phyloP scores from a whole-genome alignment of 1,140 invertebrate species.

The Tyrophagus putrescentiae region DNA sequence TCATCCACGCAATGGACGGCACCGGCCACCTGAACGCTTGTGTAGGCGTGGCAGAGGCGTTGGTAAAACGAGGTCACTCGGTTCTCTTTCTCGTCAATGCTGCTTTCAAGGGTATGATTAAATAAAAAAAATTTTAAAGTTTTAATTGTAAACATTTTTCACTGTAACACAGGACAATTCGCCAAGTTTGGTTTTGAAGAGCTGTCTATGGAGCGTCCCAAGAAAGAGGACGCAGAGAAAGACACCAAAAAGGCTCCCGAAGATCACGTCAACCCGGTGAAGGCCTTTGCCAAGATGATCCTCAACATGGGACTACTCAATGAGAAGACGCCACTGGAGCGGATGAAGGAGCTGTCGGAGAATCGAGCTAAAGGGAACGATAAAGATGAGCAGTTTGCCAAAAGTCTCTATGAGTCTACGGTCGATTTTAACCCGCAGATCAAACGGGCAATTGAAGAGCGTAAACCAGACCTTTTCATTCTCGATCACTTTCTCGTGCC shows the following conservation, averaged over 20 bases:
- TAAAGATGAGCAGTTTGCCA: constrained; percentile 6
- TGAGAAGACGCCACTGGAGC: not conserved
- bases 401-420: not conserved
- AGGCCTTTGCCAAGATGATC: not conserved
- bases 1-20: constrained; percentile 6
- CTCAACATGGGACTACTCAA: not conserved
- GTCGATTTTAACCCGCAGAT: constrained; percentile 9
- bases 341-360: too few relatives aligned
- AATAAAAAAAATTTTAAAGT: too few relatives aligned
- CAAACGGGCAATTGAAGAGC: not conserved
- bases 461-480: constrained; percentile 8
- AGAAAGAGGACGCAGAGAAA: too few relatives aligned
- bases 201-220: too few relatives aligned
- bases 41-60: constrained; percentile 9
- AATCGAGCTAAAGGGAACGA: not conserved
- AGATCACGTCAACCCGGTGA: constrained; percentile 1
- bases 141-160: too few relatives aligned
- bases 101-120: constrained; percentile 1
- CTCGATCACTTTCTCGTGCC: constrained; percentile 1
- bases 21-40: constrained; percentile 13
- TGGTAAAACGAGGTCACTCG: constrained; percentile 5
- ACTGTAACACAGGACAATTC: too few relatives aligned
- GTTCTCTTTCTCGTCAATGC: constrained; percentile 6
- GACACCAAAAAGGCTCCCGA: too few relatives aligned
- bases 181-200: too few relatives aligned